Conservation (phyloP, 1,140 invertebrate genomes). For the Drosophila lacteicornis region DNA sequence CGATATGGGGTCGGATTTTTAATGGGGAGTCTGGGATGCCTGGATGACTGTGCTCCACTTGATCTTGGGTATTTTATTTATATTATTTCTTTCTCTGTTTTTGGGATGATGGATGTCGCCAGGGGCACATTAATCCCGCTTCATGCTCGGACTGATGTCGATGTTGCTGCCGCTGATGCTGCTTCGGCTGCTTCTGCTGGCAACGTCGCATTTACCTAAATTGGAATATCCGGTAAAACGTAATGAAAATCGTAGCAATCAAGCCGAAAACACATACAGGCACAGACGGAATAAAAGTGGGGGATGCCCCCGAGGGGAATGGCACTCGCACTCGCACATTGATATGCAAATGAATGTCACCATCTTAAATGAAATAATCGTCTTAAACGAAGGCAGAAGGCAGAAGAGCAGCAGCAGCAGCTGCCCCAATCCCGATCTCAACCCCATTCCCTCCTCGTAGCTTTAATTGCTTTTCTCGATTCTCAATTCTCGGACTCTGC, state of each 20-base stretch:
- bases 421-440: conserved; percentile 11
- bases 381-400: conserved; percentile 70
- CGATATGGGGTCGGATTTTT: not conserved
- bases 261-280: conserved; percentile 64
- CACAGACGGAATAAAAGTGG: conserved; percentile 21
- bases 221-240: conserved; percentile 85
- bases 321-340: conserved; percentile 50
- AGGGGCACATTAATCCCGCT: conserved; percentile 70
- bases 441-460: conserved; percentile 17
- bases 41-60: conserved; percentile 70
- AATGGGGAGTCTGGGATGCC: conserved; percentile 20
- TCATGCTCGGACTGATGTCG: conserved; percentile 45
- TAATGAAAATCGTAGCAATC: conserved; percentile 84
- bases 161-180: conserved; percentile 16
- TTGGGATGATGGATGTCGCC: conserved; percentile 55
- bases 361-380: conserved; percentile 83
- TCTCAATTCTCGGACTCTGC: conserved; percentile 7
- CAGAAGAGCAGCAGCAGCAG: conserved; percentile 30
- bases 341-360: conserved; percentile 84
- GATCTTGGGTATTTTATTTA: conserved; percentile 57
- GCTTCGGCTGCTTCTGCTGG: conserved; percentile 48
- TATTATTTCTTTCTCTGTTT: conserved; percentile 8
- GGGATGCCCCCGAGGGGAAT: conserved; percentile 15
- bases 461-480: conserved; percentile 70
- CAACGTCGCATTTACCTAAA: conserved; percentile 84